A percentile compares a stretch with the other conserved stretches of the same genome.
Evolutionary conservation across 2,113 vertebrate species (phyloP).

Genomic region (Telmatochromis sp.): DNA sequence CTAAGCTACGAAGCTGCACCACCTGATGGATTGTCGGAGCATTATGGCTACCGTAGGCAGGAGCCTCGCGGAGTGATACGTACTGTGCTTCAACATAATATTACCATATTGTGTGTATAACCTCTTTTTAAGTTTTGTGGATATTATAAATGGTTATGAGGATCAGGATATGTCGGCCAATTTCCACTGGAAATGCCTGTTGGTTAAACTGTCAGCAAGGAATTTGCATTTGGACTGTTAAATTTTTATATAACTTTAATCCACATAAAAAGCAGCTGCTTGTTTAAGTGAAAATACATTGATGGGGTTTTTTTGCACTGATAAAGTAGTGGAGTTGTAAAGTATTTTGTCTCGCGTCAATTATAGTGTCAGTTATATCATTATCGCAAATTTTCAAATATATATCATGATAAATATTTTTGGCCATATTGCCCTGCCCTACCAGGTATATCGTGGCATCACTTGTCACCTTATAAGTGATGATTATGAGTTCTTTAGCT

Average conservation of each 20-base stretch:
- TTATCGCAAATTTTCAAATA: not conserved
- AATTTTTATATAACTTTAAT: not conserved
- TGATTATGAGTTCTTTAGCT: not conserved
- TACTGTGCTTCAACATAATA: not conserved
- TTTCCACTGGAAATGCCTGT: not conserved
- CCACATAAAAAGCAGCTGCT: not conserved
- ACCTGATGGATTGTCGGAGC: rapidly evolving
- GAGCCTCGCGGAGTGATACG: not conserved
- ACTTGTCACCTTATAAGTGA: not conserved
- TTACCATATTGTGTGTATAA: not conserved
- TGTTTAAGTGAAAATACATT: not conserved
- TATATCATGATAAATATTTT: not conserved
- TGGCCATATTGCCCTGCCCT: not conserved
- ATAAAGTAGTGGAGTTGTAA: not conserved
- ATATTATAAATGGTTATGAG: not conserved
- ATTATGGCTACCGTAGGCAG: not conserved
- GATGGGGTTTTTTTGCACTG: rapidly evolving
- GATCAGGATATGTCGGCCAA: rapidly evolving
- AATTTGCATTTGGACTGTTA: not conserved
- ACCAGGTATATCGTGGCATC: not conserved
- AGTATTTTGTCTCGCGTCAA: not conserved
- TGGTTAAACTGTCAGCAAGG: not conserved
- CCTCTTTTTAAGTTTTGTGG: not conserved
- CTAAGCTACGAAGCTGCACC: not conserved
- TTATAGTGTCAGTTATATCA: not conserved